Conservation (phyloP, 2,888 invertebrate genomes). For the Thymelicus acteon region DNA sequence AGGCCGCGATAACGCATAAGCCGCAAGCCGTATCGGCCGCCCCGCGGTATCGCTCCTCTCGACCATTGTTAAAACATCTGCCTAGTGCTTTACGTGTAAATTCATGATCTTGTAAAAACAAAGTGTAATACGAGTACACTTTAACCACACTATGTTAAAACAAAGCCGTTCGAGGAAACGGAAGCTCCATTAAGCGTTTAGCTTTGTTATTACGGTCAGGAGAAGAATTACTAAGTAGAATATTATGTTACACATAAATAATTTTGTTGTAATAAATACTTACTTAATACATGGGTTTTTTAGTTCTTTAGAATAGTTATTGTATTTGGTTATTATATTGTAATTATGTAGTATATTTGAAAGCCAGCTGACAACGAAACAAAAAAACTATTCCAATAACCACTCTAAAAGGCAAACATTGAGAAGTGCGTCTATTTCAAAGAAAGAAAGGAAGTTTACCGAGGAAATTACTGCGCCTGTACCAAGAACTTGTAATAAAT, state of each 20-base stretch:
- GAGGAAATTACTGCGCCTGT: conserved; percentile 33
- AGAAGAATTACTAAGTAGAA: conserved; percentile 22
- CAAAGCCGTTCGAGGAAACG: conserved; percentile 37
- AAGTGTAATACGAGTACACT: conserved; percentile 31
- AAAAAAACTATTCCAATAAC: not conserved
- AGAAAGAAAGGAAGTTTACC: conserved; percentile 26
- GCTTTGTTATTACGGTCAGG: conserved; percentile 24
- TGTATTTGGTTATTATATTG: no score
- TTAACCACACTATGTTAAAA: conserved; percentile 39
- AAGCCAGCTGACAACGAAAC: conserved; percentile 4
- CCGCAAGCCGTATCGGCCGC: conserved; percentile 10
- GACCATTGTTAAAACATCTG: conserved; percentile 44
- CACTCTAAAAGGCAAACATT: conserved; percentile 31
- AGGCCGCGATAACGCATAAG: conserved; percentile 16
- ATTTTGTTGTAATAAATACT: not conserved
- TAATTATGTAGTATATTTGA: no score
- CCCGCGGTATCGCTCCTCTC: not conserved
- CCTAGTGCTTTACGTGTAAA: conserved; percentile 38
- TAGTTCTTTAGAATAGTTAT: no score
- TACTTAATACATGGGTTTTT: not conserved
- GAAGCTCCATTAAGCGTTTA: conserved; percentile 25
- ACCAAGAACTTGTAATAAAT: conserved; percentile 28
- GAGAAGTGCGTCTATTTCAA: conserved; percentile 20
- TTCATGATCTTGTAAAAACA: conserved; percentile 34
- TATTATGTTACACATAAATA: not conserved